Conservation (phyloP, 2,888 invertebrate genomes). For the Acronicta alni region DNA sequence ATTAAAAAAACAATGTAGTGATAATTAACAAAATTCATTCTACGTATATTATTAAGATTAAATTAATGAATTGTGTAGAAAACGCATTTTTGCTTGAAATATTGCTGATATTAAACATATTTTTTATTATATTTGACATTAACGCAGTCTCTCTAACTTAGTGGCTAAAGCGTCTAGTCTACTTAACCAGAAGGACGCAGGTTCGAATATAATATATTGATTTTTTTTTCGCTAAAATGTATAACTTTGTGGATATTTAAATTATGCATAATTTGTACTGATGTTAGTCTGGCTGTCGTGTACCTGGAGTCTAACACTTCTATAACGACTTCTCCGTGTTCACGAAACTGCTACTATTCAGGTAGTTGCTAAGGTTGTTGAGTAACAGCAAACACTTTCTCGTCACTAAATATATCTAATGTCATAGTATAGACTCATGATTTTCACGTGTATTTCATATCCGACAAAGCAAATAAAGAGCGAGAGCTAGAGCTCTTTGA, state of each 20-base stretch:
- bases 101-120: neutral
- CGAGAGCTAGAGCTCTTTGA: no score
- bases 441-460: neutral
- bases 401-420: conserved; percentile 8
- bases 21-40: conserved; percentile 24
- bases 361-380: conserved; percentile 18
- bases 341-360: neutral
- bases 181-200: no score
- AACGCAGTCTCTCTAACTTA: no score
- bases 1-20: conserved; percentile 18
- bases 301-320: no score
- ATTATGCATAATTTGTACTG: no score
- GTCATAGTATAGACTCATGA: conserved; percentile 1
- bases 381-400: conserved; percentile 32
- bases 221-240: no score
- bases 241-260: no score
- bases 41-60: neutral
- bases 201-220: no score
- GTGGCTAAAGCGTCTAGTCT: no score
- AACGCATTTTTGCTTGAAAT: neutral
- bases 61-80: neutral
- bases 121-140: no score
- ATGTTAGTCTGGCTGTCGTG: no score
- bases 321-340: neutral
- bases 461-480: no score